Evolutionary conservation across 2,797 vertebrate genomes (phyloP), one percentile per base, ranked within the genome.

Genomic region (Eptatretus atami): DNA sequence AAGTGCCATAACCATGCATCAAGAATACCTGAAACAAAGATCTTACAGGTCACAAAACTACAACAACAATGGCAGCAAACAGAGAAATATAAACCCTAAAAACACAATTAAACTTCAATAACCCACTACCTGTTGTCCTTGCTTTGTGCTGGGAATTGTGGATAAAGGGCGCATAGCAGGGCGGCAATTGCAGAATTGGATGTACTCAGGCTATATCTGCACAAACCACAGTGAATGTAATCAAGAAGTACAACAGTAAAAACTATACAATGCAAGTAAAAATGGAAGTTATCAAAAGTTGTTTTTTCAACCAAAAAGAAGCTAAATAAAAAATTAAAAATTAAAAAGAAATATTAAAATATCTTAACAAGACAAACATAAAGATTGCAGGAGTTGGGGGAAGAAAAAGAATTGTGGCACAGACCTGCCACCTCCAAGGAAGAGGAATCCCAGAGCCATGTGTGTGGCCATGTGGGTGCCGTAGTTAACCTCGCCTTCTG

Each of bases 391-490:
- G 15, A 15, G 19, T 11, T 24, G 11, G 15, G 19, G 19, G 63
- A 14, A 64, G 63, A 10, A n/a, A 44, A 15, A 52, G 52, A 52
- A 12, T 52, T 3, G 53, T 54, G 1, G 65, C 15, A 64, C 13
- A 71, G 72, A 92, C 92, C 92, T 83, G 71, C 90, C 90, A 65
- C 87, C 85, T 69, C 92, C 92, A 65, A 96, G 72, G 70, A 95
- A 96, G 1, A 98, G 82, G 64, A 98, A 77, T 3, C 92, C 92
- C 68, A 98, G 72, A 12, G 86, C 82, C 90, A 96, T 95, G 73
- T 98, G 92, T 69, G 93, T 85, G 66, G 90, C 84, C 79, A 96
- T 81, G 74, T 98, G 87, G 69, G 95, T 93, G 60, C 88, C 92
- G 0, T 95, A 98, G 75, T 96, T 98, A 86, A 93, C 93, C 71